Base-by-base conservation (phyloP, 2,888 invertebrate genomes). In the Dichetophora obliterata region DNA sequence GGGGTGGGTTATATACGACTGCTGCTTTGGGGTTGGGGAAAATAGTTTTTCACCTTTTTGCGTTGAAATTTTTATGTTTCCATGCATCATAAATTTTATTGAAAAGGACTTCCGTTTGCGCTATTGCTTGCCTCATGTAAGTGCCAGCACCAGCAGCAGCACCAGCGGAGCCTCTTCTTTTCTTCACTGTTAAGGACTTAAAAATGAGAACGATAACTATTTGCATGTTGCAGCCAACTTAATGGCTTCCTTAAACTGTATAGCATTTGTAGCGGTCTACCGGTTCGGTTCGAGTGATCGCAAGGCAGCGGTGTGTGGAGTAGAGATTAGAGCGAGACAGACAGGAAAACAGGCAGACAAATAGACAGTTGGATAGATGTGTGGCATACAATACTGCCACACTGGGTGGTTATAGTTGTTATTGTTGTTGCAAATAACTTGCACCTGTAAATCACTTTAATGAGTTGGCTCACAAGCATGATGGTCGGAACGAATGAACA, bases 51-150 rank as follows among this genome's bases (percentile, higher is more conserved):
- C 54, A 66, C 52, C 65, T 66, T 61, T 65, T 66, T 59, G 27
- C 59, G 72, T 65, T 66, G 54, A 74, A 74, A 74, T 65, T 52
- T 82, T 86, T 85, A 86, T 86, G 84, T 87, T 87, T 85, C 86
- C 85, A 86, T 86, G 85, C 82, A 83, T 87, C 86, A 86, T 86
- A 86, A 86, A 86, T 86, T 87, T 86, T 81, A 85, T 86, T 83
- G 85, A 85, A 85, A 86, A 85, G 85, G 82, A 84, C 84, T 85
- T 86, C 86, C 86, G 86, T 54, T 77, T 76, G 74, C 66, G 65
- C 66, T 74, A 54, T 66, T 74, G 57, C 48, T 43, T 27, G 68
- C 69, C 70, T 52, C 63, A 50, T 50, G 52, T 52, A 63, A 70
- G 59, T 70, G 68, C 34, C 65, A 22, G 22, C 1, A 22, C 3